phyloP scores from a whole-genome alignment of 2,888 invertebrate species.

The Melitaea athalia region DNA sequence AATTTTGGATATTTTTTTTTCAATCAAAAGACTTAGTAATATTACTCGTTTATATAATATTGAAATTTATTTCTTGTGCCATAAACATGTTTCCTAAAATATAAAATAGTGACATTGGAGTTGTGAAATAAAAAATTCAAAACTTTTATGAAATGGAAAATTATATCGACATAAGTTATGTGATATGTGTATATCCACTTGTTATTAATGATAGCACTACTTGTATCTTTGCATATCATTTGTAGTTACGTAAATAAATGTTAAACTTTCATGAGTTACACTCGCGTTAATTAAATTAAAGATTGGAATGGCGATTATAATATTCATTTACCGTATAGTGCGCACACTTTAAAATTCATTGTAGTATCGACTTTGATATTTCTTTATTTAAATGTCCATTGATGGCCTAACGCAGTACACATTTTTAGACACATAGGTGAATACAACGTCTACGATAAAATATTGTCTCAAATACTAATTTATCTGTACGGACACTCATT shows the following conservation, averaged over 20 bases:
- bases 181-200: conserved; percentile 80
- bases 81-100: conserved; percentile 65
- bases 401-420: no score
- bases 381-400: no score
- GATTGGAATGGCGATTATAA: not conserved
- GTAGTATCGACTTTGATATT: no score
- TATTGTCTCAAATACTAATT: no score
- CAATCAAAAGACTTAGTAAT: conserved; percentile 31
- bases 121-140: conserved; percentile 75
- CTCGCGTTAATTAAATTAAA: conserved; percentile 6
- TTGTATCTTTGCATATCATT: conserved; percentile 78
- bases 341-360: no score
- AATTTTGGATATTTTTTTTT: conserved; percentile 20
- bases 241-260: conserved; percentile 35
- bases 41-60: conserved; percentile 38
- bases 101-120: conserved; percentile 69
- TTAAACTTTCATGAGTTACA: conserved; percentile 13
- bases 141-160: conserved; percentile 60
- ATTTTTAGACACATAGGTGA: no score
- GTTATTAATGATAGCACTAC: conserved; percentile 77
- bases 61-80: conserved; percentile 72
- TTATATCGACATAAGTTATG: conserved; percentile 80
- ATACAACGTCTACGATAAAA: no score
- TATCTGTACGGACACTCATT: no score
- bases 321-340: not conserved